These are phyloP conservation scores for Dendrolimus kikuchii DNA, from an alignment of 1,140 invertebrate genomes.

Conservation along the genomic window DNA sequence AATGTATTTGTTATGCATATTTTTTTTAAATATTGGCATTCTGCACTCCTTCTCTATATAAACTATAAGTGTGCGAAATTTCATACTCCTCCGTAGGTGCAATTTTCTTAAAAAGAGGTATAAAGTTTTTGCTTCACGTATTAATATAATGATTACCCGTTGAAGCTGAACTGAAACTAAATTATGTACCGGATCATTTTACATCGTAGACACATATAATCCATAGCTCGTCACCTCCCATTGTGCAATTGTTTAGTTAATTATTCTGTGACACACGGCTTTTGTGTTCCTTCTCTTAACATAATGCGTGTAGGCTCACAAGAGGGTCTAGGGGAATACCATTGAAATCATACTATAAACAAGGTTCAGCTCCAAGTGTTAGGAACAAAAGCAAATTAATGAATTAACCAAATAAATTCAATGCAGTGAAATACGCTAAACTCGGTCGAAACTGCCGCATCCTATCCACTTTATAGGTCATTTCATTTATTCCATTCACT, in stretches of 20 bases:
- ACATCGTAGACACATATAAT: slow-evolving; percentile 10
- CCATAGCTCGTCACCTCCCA: slow-evolving; percentile 1
- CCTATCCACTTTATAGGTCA: slow-evolving; percentile 49
- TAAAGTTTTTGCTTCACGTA: not conserved
- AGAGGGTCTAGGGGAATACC: no score
- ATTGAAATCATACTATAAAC: slow-evolving; percentile 1
- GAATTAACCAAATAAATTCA: not conserved
- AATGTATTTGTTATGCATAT: no score
- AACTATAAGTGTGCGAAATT: no score
- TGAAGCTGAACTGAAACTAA: not conserved
- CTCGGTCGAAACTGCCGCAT: slow-evolving; percentile 33
- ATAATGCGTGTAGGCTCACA: not conserved
- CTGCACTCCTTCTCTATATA: no score
- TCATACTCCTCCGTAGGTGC: no score
- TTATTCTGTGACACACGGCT: slow-evolving; percentile 1
- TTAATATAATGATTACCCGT: slow-evolving; percentile 1
- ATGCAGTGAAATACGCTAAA: slow-evolving; percentile 29
- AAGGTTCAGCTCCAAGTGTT: not conserved
- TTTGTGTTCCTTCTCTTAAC: slow-evolving; percentile 2
- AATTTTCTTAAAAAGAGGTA: no score
- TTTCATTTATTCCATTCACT: slow-evolving; percentile 64
- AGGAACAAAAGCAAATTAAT: not conserved
- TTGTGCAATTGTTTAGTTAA: slow-evolving; percentile 7
- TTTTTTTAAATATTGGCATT: no score
- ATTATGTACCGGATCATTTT: slow-evolving; percentile 5